Evolutionary conservation across 2,113 vertebrate species (phyloP), one percentile per base, ranked within the genome.

Genomic region (Probosciger aterrimus): DNA sequence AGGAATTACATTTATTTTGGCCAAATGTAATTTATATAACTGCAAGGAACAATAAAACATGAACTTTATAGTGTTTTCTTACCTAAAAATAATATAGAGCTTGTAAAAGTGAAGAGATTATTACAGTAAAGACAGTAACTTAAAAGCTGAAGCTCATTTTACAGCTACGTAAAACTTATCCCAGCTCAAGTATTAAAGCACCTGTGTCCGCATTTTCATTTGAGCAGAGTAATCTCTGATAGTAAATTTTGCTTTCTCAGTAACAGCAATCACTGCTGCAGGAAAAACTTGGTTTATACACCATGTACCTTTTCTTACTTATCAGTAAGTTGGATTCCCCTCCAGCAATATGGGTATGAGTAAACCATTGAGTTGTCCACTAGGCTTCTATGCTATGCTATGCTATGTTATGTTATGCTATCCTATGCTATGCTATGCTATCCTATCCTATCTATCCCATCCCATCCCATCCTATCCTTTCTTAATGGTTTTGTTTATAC

Each of bases 1-100:
- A 98, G 98, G 98, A 98, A 98, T 97, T 98, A 97, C 97, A 97
- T 98, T 98, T 98, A 97, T 98, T 98, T 98, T 98, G 98, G 98
- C 98, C 98, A 98, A 98, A 98, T 92, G 96, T 97, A 98, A 98
- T 98, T 98, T 98, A 98, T 98, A 97, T 97, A 98, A 98, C 97
- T 98, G 97, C 97, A 98, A 98, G 97, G 92, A 98, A 98, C 98
- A 98, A 98, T 98, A 98, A 98, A 98, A 98, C 98, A 98, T 98
- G 98, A 98, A 98, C 98, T 98, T 98, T 97, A 98, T 96, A 96
- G 97, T 98, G 98, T 98, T 98, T 98, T 98, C 97, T 98, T 98
- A 97, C 98, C 96, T 98, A 98, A 98, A 98, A 98, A 98, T 98
- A 98, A 98, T 98, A 98, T 94, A 98, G 98, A 98, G 96, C 97